Evolutionary conservation across 2,888 invertebrate genomes (phyloP).

Genomic region (Mechanitis mazaeus): DNA sequence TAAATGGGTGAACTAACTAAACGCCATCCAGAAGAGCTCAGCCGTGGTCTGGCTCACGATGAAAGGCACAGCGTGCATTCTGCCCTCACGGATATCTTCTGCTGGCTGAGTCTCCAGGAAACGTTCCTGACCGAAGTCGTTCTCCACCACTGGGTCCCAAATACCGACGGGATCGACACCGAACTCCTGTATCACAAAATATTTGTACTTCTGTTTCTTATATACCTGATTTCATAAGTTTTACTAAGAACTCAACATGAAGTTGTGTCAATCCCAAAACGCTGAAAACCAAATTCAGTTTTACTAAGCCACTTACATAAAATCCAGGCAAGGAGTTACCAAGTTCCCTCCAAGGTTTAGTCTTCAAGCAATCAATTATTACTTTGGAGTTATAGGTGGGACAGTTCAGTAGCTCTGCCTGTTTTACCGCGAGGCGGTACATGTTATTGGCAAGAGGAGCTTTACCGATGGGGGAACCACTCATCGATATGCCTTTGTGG

Average conservation of each 20-base stretch:
- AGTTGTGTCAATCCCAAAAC: no score
- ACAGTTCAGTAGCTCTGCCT: conserved; percentile 78
- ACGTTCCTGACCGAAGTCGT: conserved; percentile 80
- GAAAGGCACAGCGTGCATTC: conserved; percentile 79
- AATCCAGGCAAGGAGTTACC: conserved; percentile 65
- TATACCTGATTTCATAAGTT: no score
- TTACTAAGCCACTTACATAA: conserved; percentile 44
- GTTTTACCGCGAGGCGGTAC: conserved; percentile 76
- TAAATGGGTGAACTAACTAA: conserved; percentile 60
- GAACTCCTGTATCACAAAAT: conserved; percentile 60
- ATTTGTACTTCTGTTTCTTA: no score
- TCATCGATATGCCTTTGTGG: conserved; percentile 82
- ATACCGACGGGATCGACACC: conserved; percentile 69
- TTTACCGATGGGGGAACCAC: conserved; percentile 77
- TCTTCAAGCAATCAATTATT: conserved; percentile 78
- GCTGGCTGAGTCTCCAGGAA: conserved; percentile 80
- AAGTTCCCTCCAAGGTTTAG: conserved; percentile 60
- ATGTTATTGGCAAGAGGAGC: conserved; percentile 73
- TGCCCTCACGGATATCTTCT: conserved; percentile 73
- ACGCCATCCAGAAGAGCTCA: conserved; percentile 80
- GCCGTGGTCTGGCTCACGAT: conserved; percentile 81
- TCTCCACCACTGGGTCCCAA: conserved; percentile 81
- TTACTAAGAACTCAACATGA: no score
- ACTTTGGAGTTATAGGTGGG: conserved; percentile 67
- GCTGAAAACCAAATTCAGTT: no score